Evolutionary conservation across 2,113 vertebrate genomes (phyloP).

Genomic region (Vulpes ferrilata): DNA sequence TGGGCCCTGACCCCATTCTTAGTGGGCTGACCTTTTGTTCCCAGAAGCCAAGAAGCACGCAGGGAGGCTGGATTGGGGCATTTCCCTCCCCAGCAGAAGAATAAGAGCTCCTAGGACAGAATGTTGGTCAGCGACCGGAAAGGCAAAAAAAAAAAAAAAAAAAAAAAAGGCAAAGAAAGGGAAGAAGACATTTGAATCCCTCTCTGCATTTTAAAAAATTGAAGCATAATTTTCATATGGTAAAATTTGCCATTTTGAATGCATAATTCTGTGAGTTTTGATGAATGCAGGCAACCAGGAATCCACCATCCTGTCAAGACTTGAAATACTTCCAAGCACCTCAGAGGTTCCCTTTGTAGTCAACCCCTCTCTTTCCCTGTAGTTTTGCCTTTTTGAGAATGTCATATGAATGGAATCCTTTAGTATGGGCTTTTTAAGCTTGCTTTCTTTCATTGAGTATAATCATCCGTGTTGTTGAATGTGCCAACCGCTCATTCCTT

Average conservation of each 20-base stretch:
- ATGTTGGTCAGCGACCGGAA: background rate
- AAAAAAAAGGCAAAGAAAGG: background rate
- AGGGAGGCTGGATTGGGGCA: background rate
- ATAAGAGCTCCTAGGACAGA: background rate
- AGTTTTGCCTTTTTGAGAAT: background rate
- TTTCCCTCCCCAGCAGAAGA: background rate
- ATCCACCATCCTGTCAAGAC: background rate
- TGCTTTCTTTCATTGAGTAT: background rate
- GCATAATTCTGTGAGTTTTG: background rate
- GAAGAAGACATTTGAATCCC: constrained; percentile 6
- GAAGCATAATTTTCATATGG: background rate
- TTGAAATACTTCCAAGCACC: background rate
- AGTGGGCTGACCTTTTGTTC: background rate
- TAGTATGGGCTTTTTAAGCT: background rate
- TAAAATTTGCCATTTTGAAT: constrained; percentile 1
- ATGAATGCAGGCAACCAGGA: background rate
- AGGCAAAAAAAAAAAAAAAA: background rate
- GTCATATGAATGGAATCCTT: background rate
- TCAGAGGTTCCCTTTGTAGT: background rate
- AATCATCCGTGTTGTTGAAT: background rate
- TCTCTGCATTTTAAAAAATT: background rate
- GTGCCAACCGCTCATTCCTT: background rate
- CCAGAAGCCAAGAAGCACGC: background rate
- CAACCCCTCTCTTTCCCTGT: background rate
- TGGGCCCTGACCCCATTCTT: background rate